These are phyloP conservation scores for Gnathonemus echidnorhynchus DNA, from an alignment of 2,113 vertebrate species.

Conservation along the genomic window DNA sequence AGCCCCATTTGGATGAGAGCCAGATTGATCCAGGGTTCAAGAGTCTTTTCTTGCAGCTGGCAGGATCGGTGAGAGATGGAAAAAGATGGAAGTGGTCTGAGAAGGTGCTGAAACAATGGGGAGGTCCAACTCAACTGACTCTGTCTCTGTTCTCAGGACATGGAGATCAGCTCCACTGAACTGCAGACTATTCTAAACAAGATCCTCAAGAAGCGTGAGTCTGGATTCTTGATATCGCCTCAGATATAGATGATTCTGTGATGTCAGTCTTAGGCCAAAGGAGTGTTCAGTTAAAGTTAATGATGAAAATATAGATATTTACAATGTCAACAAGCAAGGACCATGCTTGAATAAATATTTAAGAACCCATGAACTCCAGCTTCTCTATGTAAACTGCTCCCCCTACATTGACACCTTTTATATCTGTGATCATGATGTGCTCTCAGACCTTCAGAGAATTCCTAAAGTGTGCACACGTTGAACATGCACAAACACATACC, in stretches of 20 bases:
- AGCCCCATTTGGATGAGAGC: constrained; percentile 52
- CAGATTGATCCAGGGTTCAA: constrained; percentile 73
- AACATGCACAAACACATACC: neutral
- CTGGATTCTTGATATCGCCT: neutral
- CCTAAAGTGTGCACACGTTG: neutral
- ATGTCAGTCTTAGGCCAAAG: neutral
- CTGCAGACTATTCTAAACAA: constrained; percentile 72
- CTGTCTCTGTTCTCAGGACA: constrained; percentile 50
- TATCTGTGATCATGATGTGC: neutral
- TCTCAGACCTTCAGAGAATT: neutral
- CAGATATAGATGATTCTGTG: neutral
- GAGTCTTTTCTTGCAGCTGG: constrained; percentile 66
- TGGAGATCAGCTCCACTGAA: constrained; percentile 67
- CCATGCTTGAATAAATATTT: neutral
- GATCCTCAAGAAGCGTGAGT: constrained; percentile 73
- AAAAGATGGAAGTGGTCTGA: neutral
- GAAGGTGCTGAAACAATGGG: neutral
- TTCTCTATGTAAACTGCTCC: neutral
- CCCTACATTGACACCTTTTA: neutral
- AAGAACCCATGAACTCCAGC: neutral
- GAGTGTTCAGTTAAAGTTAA: neutral
- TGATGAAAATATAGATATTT: neutral
- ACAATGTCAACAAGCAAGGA: neutral
- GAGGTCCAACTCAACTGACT: neutral
- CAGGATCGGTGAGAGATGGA: constrained; percentile 56